phyloP scores from a whole-genome alignment of 1,140 invertebrate species.

The Drosophila pallidifrons region DNA sequence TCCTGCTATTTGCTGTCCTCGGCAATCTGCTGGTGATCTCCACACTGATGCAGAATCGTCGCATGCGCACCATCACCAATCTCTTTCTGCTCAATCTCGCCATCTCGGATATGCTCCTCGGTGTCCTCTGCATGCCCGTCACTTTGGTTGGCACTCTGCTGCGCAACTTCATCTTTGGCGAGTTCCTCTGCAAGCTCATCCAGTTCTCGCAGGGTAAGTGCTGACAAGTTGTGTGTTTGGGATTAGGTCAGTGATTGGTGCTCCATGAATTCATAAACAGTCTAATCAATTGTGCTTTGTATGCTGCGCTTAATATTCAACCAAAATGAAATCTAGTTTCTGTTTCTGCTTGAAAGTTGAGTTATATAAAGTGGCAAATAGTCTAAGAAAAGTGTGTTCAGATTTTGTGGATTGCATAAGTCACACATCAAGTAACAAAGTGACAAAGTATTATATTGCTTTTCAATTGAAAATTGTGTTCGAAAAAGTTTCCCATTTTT shows the following conservation, averaged over 20 bases:
- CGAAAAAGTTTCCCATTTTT: too few species aligned
- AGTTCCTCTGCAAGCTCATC: slow-evolving; percentile 92
- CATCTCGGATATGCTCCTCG: slow-evolving; percentile 92
- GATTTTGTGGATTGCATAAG: too few species aligned
- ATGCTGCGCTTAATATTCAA: too few species aligned
- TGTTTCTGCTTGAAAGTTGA: too few species aligned
- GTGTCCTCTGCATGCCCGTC: slow-evolving; percentile 95
- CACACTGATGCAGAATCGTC: slow-evolving; percentile 91
- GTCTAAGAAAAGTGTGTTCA: too few species aligned
- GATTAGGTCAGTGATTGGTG: too few species aligned
- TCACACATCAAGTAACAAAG: too few species aligned
- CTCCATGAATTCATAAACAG: not conserved
- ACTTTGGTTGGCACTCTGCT: slow-evolving; percentile 93
- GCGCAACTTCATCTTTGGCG: slow-evolving; percentile 93
- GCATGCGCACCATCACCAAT: slow-evolving; percentile 95
- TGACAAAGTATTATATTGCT: too few species aligned
- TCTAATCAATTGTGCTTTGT: not conserved
- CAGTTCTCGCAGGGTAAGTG: slow-evolving; percentile 93
- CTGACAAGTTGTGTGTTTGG: too few species aligned
- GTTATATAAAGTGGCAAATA: too few species aligned
- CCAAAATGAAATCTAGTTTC: too few species aligned
- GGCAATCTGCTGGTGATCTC: slow-evolving; percentile 93
- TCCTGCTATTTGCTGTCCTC: slow-evolving; percentile 91
- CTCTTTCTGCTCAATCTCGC: slow-evolving; percentile 95
- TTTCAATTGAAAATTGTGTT: too few species aligned